Evolutionary conservation across 2,888 invertebrate genomes (phyloP).

Genomic region (Ctenicera cuprea): DNA sequence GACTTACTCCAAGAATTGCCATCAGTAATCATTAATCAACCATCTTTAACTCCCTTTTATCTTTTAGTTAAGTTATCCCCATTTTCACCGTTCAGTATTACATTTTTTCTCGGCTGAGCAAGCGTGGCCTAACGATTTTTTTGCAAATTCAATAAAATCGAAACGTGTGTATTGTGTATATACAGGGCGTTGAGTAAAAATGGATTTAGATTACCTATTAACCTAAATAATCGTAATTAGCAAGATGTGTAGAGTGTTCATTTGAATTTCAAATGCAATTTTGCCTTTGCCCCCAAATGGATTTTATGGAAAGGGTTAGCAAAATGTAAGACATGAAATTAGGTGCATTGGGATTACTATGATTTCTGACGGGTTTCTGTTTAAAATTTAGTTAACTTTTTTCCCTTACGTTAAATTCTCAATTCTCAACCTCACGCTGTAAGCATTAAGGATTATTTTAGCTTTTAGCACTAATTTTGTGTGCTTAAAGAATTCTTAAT

Average conservation of each 20-base stretch:
- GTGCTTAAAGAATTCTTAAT: constrained; percentile 7
- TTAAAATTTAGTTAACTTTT: too few relatives aligned
- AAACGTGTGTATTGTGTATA: too few relatives aligned
- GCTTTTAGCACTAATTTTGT: neutral
- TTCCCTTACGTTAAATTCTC: too few relatives aligned
- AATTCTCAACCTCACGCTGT: too few relatives aligned
- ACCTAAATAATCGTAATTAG: neutral
- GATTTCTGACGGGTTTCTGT: neutral
- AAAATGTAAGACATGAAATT: neutral
- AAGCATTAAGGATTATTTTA: constrained; percentile 1
- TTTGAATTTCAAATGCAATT: constrained; percentile 8
- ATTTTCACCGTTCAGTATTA: neutral
- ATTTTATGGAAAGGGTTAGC: neutral
- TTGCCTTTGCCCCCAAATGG: neutral
- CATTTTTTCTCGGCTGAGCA: neutral
- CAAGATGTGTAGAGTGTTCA: neutral
- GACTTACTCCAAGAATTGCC: constrained; percentile 40
- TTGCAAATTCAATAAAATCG: too few relatives aligned
- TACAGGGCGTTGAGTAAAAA: neutral
- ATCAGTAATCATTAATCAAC: constrained; percentile 33
- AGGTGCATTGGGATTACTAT: too few relatives aligned
- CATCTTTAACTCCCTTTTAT: constrained; percentile 1
- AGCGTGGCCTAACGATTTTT: too few relatives aligned
- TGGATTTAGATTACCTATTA: too few relatives aligned
- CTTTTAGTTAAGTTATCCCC: neutral